These are phyloP conservation scores for Cyrtodaria siliqua DNA, from an alignment of 2,888 invertebrate species.

Conservation along the genomic window DNA sequence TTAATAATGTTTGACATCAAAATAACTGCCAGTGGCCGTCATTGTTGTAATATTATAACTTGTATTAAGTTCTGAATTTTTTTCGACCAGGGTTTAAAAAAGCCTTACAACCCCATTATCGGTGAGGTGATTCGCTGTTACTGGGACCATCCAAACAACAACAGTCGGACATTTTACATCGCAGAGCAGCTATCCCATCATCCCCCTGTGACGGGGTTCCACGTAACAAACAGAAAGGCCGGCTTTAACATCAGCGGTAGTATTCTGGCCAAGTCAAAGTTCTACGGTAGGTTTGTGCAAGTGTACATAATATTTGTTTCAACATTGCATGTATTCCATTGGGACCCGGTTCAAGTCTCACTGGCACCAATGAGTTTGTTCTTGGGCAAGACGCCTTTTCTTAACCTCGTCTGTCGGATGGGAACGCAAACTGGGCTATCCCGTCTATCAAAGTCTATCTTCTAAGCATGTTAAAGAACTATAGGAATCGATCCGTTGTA, in stretches of 20 bases:
- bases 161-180: constrained; percentile 95
- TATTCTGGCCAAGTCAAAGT: constrained; percentile 96
- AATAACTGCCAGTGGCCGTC: neutral
- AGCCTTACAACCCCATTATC: constrained; percentile 97
- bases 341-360: too few relatives aligned
- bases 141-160: constrained; percentile 92
- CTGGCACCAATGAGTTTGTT: too few relatives aligned
- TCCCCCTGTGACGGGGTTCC: constrained; percentile 97
- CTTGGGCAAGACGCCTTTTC: too few relatives aligned
- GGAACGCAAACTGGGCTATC: too few relatives aligned
- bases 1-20: neutral
- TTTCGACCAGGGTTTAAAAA: constrained; percentile 91
- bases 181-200: constrained; percentile 98
- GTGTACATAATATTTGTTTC: too few relatives aligned
- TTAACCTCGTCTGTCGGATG: too few relatives aligned
- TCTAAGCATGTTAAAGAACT: too few relatives aligned
- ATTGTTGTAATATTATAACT: neutral
- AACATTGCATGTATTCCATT: too few relatives aligned
- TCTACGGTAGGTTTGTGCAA: constrained; percentile 91
- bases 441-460: too few relatives aligned
- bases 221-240: constrained; percentile 96
- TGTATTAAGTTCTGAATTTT: constrained; percentile 12
- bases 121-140: constrained; percentile 97
- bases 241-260: constrained; percentile 97
- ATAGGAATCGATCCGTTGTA: too few relatives aligned